phyloP scores from a whole-genome alignment of 2,113 vertebrate species.

The Danio rerio region GRCz12tu NC_133176.1:5230501-5231000 shows the following conservation, averaged over 20 bases:
- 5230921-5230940: constrained; percentile 37
- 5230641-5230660: constrained; percentile 1
- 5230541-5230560: not conserved
- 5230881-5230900: constrained; percentile 77
- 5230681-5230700: constrained; percentile 51
- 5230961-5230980: not conserved
- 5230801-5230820: constrained; percentile 66
- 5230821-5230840: constrained; percentile 62
- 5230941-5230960: not conserved
- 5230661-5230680: constrained; percentile 61
- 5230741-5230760: constrained; percentile 67
- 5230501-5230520: too few species aligned
- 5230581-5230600: not conserved
- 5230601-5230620: constrained; percentile 19
- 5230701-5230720: constrained; percentile 57
- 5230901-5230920: constrained; percentile 59
- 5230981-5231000: not conserved
- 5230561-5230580: constrained; percentile 12
- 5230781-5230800: constrained; percentile 61
- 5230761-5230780: constrained; percentile 65
- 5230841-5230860: constrained; percentile 65
- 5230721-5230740: constrained; percentile 66
- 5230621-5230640: constrained; percentile 18
- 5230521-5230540: not conserved
- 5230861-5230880: constrained; percentile 66